Percentiles rank a stretch among this genome's conserved stretches.
Evolutionary conservation across 2,113 vertebrate species (phyloP).

Genomic region (Pundamilia nyererei): DNA sequence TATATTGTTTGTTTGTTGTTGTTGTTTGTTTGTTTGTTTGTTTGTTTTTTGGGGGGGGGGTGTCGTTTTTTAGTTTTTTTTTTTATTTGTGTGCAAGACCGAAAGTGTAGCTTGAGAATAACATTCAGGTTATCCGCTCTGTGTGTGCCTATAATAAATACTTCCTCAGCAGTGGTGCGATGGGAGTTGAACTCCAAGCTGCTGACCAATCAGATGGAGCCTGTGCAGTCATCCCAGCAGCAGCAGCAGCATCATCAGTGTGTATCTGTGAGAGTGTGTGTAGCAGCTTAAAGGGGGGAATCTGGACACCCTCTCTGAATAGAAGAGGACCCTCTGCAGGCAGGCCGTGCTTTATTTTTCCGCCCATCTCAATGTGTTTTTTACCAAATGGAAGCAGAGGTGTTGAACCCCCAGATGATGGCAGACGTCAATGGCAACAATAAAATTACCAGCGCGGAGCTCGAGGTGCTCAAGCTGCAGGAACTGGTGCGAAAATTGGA

Average conservation of each 20-base stretch:
- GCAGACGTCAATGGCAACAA: constrained; percentile 78
- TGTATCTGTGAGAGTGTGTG: background rate
- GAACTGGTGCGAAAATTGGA: constrained; percentile 91
- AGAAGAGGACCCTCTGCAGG: constrained; percentile 35
- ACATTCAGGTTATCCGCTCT: background rate
- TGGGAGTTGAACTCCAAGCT: constrained; percentile 48
- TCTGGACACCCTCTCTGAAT: constrained; percentile 37
- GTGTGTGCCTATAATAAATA: background rate
- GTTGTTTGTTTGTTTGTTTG: too few relatives aligned
- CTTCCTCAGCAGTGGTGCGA: constrained; percentile 54
- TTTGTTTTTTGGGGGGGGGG: too few relatives aligned
- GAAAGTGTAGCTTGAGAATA: background rate
- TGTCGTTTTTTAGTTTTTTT: background rate
- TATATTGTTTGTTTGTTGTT: background rate
- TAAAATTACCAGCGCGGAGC: constrained; percentile 79
- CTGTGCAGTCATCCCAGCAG: constrained; percentile 44
- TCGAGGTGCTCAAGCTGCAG: constrained; percentile 94
- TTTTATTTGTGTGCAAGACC: background rate
- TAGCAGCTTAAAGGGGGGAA: constrained; percentile 15
- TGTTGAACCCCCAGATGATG: constrained; percentile 68
- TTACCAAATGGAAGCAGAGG: constrained; percentile 68
- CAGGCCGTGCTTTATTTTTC: constrained; percentile 15
- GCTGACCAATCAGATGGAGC: constrained; percentile 53
- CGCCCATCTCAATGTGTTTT: constrained; percentile 46
- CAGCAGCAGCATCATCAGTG: constrained; percentile 29